Percentiles rank a stretch among this genome's conserved stretches.
Evolutionary conservation across 2,797 vertebrate species (phyloP).

Genomic region (Chaetophractus vellerosus): DNA sequence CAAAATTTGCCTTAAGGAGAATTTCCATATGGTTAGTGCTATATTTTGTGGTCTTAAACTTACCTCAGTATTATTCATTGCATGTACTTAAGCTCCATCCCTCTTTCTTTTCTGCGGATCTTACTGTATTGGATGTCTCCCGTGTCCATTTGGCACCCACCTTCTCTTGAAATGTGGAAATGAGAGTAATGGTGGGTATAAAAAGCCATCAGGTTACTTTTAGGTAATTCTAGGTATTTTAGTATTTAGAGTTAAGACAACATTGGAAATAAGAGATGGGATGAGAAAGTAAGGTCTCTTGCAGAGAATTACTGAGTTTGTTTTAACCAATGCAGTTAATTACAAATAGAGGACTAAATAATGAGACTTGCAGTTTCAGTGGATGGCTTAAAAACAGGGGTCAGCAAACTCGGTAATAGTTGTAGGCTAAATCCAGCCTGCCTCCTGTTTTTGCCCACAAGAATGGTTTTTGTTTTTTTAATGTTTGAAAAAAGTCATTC

Average conservation of each 20-base stretch:
- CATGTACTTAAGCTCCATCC: background rate
- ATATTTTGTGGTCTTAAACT: background rate
- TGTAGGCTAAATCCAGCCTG: background rate
- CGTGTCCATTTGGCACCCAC: background rate
- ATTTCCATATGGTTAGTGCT: too few relatives aligned
- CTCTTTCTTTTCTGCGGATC: background rate
- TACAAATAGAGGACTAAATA: background rate
- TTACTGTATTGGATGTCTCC: background rate
- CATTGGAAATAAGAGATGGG: background rate
- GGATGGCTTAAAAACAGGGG: background rate
- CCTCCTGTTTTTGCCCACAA: background rate
- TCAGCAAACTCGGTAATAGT: background rate
- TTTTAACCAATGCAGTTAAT: background rate
- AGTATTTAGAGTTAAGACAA: conserved; percentile 39
- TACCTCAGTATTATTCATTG: background rate
- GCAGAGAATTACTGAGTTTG: background rate
- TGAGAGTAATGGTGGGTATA: background rate
- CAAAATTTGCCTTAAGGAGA: background rate
- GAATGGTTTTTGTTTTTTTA: conserved; percentile 4
- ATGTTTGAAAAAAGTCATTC: background rate
- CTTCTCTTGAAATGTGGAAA: background rate
- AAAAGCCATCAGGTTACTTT: background rate
- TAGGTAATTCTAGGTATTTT: conserved; percentile 14
- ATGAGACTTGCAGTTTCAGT: background rate
- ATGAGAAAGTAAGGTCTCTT: background rate